Evolutionary conservation across 2,797 vertebrate genomes (phyloP), one percentile per base, ranked within the genome.

Genomic region (Poecile montanus): DNA sequence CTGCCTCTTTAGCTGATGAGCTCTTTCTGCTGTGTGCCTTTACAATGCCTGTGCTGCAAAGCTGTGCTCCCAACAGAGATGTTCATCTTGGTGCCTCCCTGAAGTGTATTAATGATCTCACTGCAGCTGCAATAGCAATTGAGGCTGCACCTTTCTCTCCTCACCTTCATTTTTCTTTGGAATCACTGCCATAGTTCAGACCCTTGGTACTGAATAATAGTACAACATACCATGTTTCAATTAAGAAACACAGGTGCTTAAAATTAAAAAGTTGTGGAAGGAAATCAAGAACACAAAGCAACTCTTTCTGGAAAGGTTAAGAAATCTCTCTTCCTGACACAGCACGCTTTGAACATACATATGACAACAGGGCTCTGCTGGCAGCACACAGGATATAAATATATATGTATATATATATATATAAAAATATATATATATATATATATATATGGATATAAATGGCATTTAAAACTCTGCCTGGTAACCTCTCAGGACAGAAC

Each of bases 191-290:
- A 26, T 8, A 56, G 36, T 36, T 78, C 30, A 88, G 66, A 68
- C 27, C 73, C 68, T 63, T 51, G 29, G 12, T 38, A 53, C 36
- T 45, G 54, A 93, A n/a, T 63, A 60, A 66, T 4, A 3, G 26
- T 13, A 2, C 53, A 86, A 38, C 1, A 0, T 19, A 48, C 16
- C 3, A 1, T 0, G 1, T 25, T 91, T 48, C 54, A 56, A 9
- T 18, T 50, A 77, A 53, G 45, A 85, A 86, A 66, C 7, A 19
- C 0, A 2, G 15, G 19, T 25, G n/a, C 8, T 79, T 50, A 32
- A 40, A 65, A 67, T n/a, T 5, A 17, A 50, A 56, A 53, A 60
- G 9, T 7, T 32, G 7, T 2, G 1, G 10, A 76, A 76, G 13
- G 42, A 74, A 73, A 91, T 38, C 23, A 65, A n/a, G 27, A 38